These are phyloP conservation scores for Echinometra lucunter DNA, from an alignment of 53 echinoderm and acorn worm genomes.

Conservation along the genomic window DNA sequence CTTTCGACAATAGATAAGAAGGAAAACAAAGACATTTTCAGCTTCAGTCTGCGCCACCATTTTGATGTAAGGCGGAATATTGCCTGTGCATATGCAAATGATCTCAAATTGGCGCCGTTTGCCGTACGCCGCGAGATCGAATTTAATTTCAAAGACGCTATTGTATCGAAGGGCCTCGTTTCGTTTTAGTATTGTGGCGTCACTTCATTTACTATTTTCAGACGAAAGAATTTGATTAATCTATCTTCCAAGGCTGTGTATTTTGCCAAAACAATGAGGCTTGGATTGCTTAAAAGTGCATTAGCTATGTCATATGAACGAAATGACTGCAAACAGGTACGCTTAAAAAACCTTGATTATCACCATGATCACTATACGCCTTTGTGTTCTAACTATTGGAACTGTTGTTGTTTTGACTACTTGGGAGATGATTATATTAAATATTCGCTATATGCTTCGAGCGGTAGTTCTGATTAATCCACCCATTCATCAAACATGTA, in stretches of 20 bases:
- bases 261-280: neutral
- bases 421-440: too few relatives aligned
- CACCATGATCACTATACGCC: too few relatives aligned
- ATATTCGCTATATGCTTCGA: too few relatives aligned
- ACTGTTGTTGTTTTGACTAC: too few relatives aligned
- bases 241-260: neutral
- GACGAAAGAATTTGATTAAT: neutral
- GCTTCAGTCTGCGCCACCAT: neutral
- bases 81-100: neutral
- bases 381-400: too few relatives aligned
- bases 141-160: neutral
- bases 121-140: neutral
- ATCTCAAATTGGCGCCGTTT: neutral
- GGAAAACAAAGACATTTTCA: neutral
- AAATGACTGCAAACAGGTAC: too few relatives aligned
- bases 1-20: neutral
- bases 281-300: neutral
- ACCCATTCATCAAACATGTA: too few relatives aligned
- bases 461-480: too few relatives aligned
- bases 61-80: neutral
- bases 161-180: neutral
- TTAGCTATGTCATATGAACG: too few relatives aligned
- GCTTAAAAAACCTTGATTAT: too few relatives aligned
- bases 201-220: neutral
- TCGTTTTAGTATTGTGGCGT: conserved; percentile 13